phyloP scores from a whole-genome alignment of 2,113 vertebrate genomes.

The Zingel zingel region DNA sequence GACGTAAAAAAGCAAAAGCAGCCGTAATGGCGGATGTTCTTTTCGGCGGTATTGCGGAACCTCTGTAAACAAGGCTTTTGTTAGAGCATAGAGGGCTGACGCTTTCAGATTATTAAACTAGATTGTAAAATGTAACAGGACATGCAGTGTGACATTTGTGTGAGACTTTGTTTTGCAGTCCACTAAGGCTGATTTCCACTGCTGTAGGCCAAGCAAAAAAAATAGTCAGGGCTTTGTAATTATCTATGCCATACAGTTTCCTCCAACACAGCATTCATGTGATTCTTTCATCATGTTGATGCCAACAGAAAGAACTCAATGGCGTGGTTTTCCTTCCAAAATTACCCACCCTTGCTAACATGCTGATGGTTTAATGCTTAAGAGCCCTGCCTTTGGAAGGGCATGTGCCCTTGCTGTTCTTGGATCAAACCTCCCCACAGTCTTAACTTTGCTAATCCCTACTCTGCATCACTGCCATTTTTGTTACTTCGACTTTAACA shows the following conservation, averaged over 20 bases:
- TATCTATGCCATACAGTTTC: conserved; percentile 70
- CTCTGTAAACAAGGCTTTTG: no score
- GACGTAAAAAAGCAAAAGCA: no score
- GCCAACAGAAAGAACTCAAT: conserved; percentile 54
- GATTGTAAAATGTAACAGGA: not conserved
- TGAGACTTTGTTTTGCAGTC: conserved; percentile 44
- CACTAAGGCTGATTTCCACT: conserved; percentile 53
- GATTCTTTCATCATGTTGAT: conserved; percentile 50
- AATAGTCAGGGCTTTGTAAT: conserved; percentile 70
- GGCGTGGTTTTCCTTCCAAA: conserved; percentile 59
- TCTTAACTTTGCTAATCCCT: conserved; percentile 43
- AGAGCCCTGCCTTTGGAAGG: conserved; percentile 52
- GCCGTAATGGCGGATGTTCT: no score
- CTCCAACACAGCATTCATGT: conserved; percentile 61
- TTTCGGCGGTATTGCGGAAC: no score
- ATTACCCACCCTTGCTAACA: conserved; percentile 55
- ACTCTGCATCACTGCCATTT: conserved; percentile 52
- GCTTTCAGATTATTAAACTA: not conserved
- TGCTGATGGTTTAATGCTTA: conserved; percentile 74
- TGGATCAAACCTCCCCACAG: conserved; percentile 54
- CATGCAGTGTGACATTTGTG: conserved; percentile 8
- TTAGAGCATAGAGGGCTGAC: not conserved
- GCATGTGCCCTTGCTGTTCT: conserved; percentile 59
- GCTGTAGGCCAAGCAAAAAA: conserved; percentile 60
- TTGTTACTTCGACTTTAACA: conserved; percentile 44